Percentiles rank a stretch among this genome's conserved stretches.
These are phyloP conservation scores for Cyanoliseus patagonus DNA, from an alignment of 2,113 vertebrate species.

Conservation along the genomic window DNA sequence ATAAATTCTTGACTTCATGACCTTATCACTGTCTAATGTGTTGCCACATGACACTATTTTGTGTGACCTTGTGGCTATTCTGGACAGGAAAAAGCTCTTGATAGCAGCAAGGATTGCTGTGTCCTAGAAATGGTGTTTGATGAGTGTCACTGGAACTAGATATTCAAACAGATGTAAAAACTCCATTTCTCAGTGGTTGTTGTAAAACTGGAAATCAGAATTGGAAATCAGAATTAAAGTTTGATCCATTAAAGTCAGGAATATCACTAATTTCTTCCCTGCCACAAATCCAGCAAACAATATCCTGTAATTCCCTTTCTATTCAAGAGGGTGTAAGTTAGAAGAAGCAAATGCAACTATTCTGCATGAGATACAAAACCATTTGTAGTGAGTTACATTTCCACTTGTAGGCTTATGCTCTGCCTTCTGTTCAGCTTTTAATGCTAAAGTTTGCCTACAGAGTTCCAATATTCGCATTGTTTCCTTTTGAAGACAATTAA, in stretches of 20 bases:
- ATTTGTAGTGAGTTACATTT: neutral
- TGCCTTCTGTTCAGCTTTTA: neutral
- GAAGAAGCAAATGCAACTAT: neutral
- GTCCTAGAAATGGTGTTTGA: neutral
- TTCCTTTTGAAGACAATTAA: constrained; percentile 3
- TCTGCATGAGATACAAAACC: neutral
- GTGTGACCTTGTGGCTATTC: neutral
- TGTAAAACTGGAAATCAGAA: neutral
- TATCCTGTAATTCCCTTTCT: neutral
- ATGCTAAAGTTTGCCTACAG: neutral
- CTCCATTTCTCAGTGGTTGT: neutral
- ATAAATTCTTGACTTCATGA: neutral
- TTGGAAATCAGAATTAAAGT: neutral
- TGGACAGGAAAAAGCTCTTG: neutral
- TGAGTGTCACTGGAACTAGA: neutral
- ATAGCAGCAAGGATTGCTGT: neutral
- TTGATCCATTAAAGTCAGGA: neutral
- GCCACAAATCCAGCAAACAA: neutral
- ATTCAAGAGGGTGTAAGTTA: neutral
- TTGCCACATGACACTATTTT: neutral
- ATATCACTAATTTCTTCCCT: neutral
- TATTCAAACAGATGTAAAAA: neutral
- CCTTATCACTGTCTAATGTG: neutral
- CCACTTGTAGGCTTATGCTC: neutral
- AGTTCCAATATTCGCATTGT: neutral